Conservation (phyloP, 2,888 invertebrate species). For the Julus scandinavius region DNA sequence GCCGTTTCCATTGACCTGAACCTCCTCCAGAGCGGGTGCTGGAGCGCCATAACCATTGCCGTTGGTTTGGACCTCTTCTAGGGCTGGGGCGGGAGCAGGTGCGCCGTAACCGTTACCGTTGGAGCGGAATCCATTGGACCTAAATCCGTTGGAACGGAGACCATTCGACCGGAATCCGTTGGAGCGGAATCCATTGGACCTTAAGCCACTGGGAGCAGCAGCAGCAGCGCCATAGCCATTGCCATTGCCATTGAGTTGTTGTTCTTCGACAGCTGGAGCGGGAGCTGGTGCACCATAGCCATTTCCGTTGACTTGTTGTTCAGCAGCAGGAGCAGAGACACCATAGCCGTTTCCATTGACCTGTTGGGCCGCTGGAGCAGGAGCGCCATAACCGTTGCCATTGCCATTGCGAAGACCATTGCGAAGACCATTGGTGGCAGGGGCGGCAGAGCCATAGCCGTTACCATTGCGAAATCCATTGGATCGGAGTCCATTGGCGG, state of each 20-base stretch:
- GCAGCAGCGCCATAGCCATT: slow-evolving; percentile 28
- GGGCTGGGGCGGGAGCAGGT: slow-evolving; percentile 18
- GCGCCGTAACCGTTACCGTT: slow-evolving; percentile 51
- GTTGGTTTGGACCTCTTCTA: background rate
- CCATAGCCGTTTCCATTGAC: slow-evolving; percentile 47
- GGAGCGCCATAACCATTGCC: slow-evolving; percentile 53
- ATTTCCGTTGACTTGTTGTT: slow-evolving; percentile 15
- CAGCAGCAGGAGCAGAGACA: background rate
- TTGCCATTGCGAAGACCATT: slow-evolving; percentile 42
- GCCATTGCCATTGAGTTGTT: slow-evolving; percentile 19
- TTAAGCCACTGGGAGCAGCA: background rate
- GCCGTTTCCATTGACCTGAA: slow-evolving; percentile 44
- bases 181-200: background rate
- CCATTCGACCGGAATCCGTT: slow-evolving; percentile 43
- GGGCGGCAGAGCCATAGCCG: background rate
- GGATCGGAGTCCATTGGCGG: slow-evolving; percentile 48
- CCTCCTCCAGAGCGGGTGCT: slow-evolving; percentile 10
- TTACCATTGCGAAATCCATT: slow-evolving; percentile 51
- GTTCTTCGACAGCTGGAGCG: background rate
- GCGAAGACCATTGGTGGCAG: background rate
- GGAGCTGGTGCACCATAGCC: slow-evolving; percentile 49
- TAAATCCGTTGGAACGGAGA: slow-evolving; percentile 28
- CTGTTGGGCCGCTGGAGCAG: slow-evolving; percentile 39
- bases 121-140: slow-evolving; percentile 19
- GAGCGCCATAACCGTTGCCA: slow-evolving; percentile 47